phyloP scores from a whole-genome alignment of 1,140 invertebrate species.

The Rhopalosiphum padi region DNA sequence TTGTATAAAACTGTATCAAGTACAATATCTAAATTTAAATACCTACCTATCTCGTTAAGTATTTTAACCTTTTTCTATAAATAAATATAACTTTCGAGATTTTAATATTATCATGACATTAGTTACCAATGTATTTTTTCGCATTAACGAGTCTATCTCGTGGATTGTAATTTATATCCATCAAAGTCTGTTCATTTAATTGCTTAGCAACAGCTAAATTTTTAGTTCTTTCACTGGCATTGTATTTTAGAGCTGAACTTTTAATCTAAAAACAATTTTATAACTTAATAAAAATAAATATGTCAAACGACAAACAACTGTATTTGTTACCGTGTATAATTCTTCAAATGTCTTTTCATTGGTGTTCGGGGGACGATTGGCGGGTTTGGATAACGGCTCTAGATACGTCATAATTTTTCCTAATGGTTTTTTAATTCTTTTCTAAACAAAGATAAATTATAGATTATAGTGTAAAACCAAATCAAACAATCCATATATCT shows the following conservation, averaged over 20 bases:
- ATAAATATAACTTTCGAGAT: background rate
- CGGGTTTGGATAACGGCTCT: background rate
- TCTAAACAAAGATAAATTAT: background rate
- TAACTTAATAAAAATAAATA: background rate
- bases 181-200: background rate
- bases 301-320: background rate
- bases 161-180: conserved; percentile 29
- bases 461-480: background rate
- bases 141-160: background rate
- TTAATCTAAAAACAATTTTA: background rate
- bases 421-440: conserved; percentile 15
- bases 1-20: background rate
- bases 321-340: background rate
- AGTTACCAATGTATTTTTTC: conserved; percentile 12
- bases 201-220: background rate
- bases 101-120: background rate
- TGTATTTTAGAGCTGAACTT: background rate
- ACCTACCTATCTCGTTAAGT: background rate
- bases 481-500: background rate
- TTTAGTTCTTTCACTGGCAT: background rate
- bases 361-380: background rate
- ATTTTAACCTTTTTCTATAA: background rate
- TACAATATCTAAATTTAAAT: background rate
- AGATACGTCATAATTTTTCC: background rate
- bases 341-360: conserved; percentile 30